Evolutionary conservation across 2,888 invertebrate genomes (phyloP), one percentile per base, ranked within the genome.

Genomic region (Tachina grossa): DNA sequence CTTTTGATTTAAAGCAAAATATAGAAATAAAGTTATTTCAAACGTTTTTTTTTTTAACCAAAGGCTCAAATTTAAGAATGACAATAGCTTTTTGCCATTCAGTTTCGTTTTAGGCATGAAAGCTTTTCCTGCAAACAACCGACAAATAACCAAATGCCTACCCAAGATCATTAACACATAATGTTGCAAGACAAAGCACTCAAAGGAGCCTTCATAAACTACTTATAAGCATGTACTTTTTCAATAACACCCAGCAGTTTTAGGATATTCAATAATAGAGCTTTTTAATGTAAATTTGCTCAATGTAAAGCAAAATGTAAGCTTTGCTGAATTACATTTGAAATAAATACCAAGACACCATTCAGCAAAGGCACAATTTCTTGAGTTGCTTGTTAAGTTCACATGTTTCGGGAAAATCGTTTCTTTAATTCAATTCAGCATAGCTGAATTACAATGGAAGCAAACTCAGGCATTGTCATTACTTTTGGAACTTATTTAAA

Each of bases 141-240:
- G 22, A 47, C 31, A 63, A 63, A 63, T 61, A 63, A 71, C 9
- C 16, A 45, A 61, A 45, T 61, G 16, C 45, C 31, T 53, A 51
- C n/a, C 19, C 59, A 53, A 61, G 47, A 31, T 45, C 78, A 79
- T 71, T 79, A 71, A 63, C 78, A 71, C 78, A 55, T 47, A 53
- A 63, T 53, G 45, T 53, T 16, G 53, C 16, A 39, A 71, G 6
- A 63, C 45, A 63, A 79, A 47, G 19, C 31, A 57, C 2, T 9
- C 19, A 39, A 6, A 31, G 31, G 31, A 65, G 45, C 9, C 41
- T 61, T 41, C 43, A 19, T 53, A 11, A 53, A 31, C 11, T 43
- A 43, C 8, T 22, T 65, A 13, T 22, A 31, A n/a, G 10, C 9
- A 10, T 16, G 4, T 22, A 5, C 13, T 41, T 19, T 14, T 31